Evolutionary conservation across 2,113 vertebrate genomes (phyloP).

Genomic region (Bettongia penicillata): DNA sequence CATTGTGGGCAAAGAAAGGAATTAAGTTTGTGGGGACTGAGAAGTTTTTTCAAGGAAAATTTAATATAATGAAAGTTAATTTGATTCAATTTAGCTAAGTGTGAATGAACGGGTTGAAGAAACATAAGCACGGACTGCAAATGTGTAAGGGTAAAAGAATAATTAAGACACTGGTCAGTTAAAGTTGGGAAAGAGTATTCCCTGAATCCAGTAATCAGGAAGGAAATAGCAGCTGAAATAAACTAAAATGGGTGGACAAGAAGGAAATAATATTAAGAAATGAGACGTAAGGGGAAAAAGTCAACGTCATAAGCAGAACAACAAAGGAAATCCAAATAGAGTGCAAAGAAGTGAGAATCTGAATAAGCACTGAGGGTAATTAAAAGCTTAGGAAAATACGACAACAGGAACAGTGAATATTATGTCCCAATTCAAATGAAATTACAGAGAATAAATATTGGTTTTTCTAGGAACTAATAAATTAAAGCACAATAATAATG

Average conservation of each 20-base stretch:
- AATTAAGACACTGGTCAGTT: neutral
- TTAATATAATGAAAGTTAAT: neutral
- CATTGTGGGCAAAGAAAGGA: neutral
- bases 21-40: fast-evolving
- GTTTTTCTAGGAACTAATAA: neutral
- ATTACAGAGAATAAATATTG: too few species aligned
- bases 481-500: neutral
- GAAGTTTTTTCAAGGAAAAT: neutral
- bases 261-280: constrained; percentile 77
- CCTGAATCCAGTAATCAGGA: constrained; percentile 64
- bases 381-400: neutral
- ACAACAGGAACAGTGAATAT: neutral
- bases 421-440: too few species aligned
- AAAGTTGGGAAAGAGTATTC: constrained; percentile 45
- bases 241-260: constrained; percentile 59
- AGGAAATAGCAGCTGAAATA: constrained; percentile 78
- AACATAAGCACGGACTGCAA: neutral
- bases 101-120: fast-evolving
- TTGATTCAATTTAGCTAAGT: neutral
- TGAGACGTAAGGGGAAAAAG: constrained; percentile 59
- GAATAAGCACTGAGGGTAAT: neutral
- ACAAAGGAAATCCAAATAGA: neutral
- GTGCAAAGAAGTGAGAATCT: neutral
- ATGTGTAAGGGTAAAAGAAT: neutral
- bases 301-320: constrained; percentile 7